Evolutionary conservation across 2,113 vertebrate genomes (phyloP), one percentile per base, ranked within the genome.

Genomic region (Sardina pilchardus): DNA sequence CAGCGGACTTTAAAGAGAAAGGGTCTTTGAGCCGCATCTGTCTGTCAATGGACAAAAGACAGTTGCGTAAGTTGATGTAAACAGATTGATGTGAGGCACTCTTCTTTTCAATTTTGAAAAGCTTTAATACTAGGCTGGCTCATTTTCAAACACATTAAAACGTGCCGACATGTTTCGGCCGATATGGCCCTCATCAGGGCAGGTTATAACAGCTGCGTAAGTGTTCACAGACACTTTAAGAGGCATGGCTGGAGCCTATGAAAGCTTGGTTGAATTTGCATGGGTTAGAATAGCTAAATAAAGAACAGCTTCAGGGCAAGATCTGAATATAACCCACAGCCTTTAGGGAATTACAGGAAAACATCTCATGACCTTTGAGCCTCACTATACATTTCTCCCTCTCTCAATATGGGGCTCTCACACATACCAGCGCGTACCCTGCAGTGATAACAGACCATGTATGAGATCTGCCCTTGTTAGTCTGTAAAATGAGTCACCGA

Each of bases 11-110:
- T 91, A 94, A 91, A 87, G 94, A 96, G 85, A 96, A 96, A 82
- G 97, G 97, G 91, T 98, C 97, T 91, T 99, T 99, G 87, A 99
- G 96, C 95, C 97, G 96, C 98, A 99, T 99, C 95, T 97, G 97
- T 78, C 71, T 78, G 71, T 78, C 96, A 96, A 95, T 89, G 91
- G 92, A 93, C 89, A 26, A 30, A 39, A 39, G 1, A 39, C 1
- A 39, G 39, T 42, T 42, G 39, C 39, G 39, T 42, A 42, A 42
- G 39, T 42, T 42, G 39, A 42, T 42, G 39, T 4, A 42, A 42
- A 42, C 39, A 42, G 39, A 42, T 42, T 42, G 39, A 42, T 42
- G 4, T 4, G 4, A 42, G 39, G 39, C 39, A 42, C 39, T 42
- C 39, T 42, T 42, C 39, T 42, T 42, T 42, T n/a, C n/a, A 42